These are phyloP conservation scores for Falco peregrinus DNA, from an alignment of 2,797 vertebrate genomes.

Conservation along the genomic window DNA sequence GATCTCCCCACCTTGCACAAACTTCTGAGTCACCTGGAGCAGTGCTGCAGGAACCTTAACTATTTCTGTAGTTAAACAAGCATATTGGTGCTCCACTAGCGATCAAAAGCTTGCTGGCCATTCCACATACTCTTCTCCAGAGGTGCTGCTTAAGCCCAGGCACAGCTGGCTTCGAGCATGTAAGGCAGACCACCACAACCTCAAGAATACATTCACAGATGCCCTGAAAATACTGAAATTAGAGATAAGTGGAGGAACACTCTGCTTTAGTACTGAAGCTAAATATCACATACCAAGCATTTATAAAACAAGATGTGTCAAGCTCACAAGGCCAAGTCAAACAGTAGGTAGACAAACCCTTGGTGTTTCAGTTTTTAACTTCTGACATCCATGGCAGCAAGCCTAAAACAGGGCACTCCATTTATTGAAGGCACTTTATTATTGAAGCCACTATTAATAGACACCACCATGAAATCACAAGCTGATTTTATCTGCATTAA, in stretches of 20 bases:
- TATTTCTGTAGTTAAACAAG: neutral
- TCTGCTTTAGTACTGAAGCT: neutral
- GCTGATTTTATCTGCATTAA: neutral
- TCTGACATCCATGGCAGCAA: neutral
- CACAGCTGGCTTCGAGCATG: neutral
- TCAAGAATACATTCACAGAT: neutral
- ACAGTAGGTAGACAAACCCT: neutral
- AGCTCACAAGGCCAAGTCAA: neutral
- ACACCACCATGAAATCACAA: neutral
- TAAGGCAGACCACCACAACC: rapidly evolving
- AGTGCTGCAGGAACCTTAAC: neutral
- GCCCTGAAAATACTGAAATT: neutral
- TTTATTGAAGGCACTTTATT: neutral
- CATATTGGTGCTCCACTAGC: neutral
- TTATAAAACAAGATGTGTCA: neutral
- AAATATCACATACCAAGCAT: neutral
- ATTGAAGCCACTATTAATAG: neutral
- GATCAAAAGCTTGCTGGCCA: neutral
- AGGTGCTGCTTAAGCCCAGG: neutral
- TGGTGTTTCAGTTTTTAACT: neutral
- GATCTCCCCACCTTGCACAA: neutral
- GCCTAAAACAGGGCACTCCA: neutral
- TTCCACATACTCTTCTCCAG: neutral
- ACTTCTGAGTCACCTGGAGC: neutral
- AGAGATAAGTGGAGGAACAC: neutral